Base-by-base conservation (phyloP, 2,797 vertebrate genomes). In the Hoplostethus atlanticus region DNA sequence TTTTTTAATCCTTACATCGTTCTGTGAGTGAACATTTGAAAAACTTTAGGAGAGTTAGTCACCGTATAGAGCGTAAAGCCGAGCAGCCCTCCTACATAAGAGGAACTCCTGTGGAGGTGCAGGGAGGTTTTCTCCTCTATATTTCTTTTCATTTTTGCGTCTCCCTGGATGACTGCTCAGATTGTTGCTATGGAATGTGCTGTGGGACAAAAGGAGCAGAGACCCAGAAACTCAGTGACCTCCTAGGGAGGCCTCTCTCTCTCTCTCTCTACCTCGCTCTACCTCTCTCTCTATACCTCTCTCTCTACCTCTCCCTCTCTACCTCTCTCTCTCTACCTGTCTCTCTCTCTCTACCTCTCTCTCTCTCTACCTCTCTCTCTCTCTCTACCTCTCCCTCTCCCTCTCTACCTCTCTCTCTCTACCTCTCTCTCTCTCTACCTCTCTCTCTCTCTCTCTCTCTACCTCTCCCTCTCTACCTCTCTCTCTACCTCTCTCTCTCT, bases 101-200 rank as follows among this genome's bases (percentile, higher is more conserved):
- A 44, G 10, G 36, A 68, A 8, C 54, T 67, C 51, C 13, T 46
- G 57, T 59, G 63, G 76, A 82, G 83, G 77, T 84, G 73, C 28
- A 28, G 28, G 28, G 28, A 28, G 28, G 1, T 28, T 48, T 64
- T 25, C n/a, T 44, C 1, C 30, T 47, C 68, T 73, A 75, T 83
- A 88, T 90, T 85, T 89, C 77, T 76, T 83, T 79, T 83, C 71
- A 84, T 86, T 86, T 87, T 85, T 77, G 72, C 63, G 38, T 73
- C 83, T 87, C 70, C 56, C 70, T 85, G 77, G 85, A 83, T 87
- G 68, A 80, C 84, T 84, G 85, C 85, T 87, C 83, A 85, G 86
- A 89, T 86, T 89, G 88, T 92, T 87, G 89, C 90, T 80, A 87
- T 90, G 90, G 89, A 93, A 93, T 93, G 89, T 92, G 89, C 82